These are phyloP conservation scores for Erebia ligea DNA, from an alignment of 2,888 invertebrate genomes.

Conservation along the genomic window DNA sequence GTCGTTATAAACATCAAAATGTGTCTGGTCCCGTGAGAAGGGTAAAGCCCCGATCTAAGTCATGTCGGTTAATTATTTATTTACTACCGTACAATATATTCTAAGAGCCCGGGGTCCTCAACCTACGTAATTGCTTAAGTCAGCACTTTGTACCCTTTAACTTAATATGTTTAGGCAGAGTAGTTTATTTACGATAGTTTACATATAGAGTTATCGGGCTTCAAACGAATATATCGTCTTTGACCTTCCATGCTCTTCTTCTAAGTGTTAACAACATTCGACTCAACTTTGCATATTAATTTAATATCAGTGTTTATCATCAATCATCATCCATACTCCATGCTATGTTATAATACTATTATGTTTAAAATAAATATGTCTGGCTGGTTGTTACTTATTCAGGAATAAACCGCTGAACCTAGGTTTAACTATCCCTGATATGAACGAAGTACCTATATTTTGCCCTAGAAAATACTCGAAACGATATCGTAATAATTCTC, in stretches of 20 bases:
- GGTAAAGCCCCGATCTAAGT: slow-evolving; percentile 28
- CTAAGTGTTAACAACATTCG: too few species aligned
- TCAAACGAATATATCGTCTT: slow-evolving; percentile 9
- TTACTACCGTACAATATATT: slow-evolving; percentile 28
- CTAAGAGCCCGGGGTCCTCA: slow-evolving; percentile 25
- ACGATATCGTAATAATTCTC: too few species aligned
- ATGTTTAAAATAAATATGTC: too few species aligned
- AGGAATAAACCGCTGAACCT: too few species aligned
- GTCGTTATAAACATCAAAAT: slow-evolving; percentile 29
- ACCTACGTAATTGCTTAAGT: slow-evolving; percentile 27
- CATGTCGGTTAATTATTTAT: slow-evolving; percentile 39
- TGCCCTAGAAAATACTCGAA: too few species aligned
- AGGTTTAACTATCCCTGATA: too few species aligned
- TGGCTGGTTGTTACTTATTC: too few species aligned
- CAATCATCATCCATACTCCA: too few species aligned
- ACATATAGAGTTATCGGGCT: slow-evolving; percentile 11
- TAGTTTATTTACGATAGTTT: slow-evolving; percentile 23
- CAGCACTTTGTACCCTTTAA: slow-evolving; percentile 25
- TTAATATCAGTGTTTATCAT: too few species aligned
- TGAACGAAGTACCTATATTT: too few species aligned
- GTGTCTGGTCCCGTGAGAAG: slow-evolving; percentile 31
- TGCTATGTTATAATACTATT: too few species aligned
- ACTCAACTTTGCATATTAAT: too few species aligned
- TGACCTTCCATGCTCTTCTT: neutral
- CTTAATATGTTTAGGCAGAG: slow-evolving; percentile 20